Base-by-base conservation (phyloP, 2,888 invertebrate genomes). In the Scelioninae gen. 1 region DNA sequence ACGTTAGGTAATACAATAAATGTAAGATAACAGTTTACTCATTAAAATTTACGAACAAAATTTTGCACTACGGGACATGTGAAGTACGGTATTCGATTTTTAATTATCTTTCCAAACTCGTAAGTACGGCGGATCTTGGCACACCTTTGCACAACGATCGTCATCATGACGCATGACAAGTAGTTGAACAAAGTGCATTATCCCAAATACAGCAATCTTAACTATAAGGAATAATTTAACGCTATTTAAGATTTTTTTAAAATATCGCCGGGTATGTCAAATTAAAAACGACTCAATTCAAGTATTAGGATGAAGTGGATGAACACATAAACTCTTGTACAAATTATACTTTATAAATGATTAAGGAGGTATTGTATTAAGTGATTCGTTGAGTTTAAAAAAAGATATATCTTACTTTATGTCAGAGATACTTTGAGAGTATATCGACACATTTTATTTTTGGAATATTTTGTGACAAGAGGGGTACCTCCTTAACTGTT, bases 271-370 rank as follows among this genome's bases (percentile, higher is more conserved):
- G 60, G 60, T 66, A 66, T 76, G 76, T 76, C 76, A 76, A 76
- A 76, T 76, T 76, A 66, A 76, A 76, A 76, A 76, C 66, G 60
- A 76, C 66, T 76, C 66, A 56, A 51, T 75, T 66, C 76, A 76
- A 76, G 66, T 66, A 29, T 75, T 53, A 31, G 16, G 11, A 7
- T 43, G 10, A 10, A 23, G 3, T n/a, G 23, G 11, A 40, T 8
- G 23, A 53, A 40, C 40, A 23, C 23, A 9, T 3, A 49, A 47
- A 34, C 34, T 63, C 13, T 34, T 49, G 47, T 63, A 49, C 31
- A 38, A 38, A 51, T 51, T n/a, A 38, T 38, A n/a, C 32, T 43
- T 43, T 43, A 43, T 43, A n/a, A 47, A 15, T 47, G 4, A 4
- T 47, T 8, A 10, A 4, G 38, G 38, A 38, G 38, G 10, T 38